Percentiles rank a stretch among this genome's conserved stretches.
Evolutionary conservation across 2,888 invertebrate genomes (phyloP).

Genomic region (Ectropis crepuscularia): DNA sequence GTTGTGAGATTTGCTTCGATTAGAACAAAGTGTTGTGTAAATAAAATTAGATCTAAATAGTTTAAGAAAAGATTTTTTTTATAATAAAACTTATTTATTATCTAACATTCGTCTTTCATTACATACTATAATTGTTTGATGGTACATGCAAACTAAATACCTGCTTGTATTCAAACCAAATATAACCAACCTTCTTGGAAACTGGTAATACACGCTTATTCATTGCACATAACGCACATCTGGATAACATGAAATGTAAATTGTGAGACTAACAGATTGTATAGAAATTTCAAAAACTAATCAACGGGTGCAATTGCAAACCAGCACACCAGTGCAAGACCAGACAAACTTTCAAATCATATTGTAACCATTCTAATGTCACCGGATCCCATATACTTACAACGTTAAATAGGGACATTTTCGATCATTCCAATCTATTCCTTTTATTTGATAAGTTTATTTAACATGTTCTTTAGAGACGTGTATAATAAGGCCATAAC

Average conservation of each 20-base stretch:
- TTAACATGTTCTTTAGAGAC: too few relatives aligned
- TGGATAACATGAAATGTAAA: slow-evolving; percentile 39
- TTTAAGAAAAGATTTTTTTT: slow-evolving; percentile 71
- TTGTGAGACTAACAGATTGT: neutral
- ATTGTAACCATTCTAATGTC: neutral
- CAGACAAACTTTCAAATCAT: slow-evolving; percentile 1
- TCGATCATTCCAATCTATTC: too few relatives aligned
- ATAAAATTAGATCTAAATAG: slow-evolving; percentile 63
- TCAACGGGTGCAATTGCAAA: neutral
- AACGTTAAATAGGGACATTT: neutral
- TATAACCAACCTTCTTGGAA: slow-evolving; percentile 40
- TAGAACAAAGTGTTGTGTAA: slow-evolving; percentile 59
- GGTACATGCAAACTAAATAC: slow-evolving; percentile 46
- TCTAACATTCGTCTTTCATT: slow-evolving; percentile 45
- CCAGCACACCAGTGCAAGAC: slow-evolving; percentile 13
- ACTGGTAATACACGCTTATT: neutral
- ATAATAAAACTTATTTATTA: slow-evolving; percentile 81
- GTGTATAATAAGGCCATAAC: too few relatives aligned
- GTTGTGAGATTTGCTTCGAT: slow-evolving; percentile 45
- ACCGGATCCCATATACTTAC: neutral
- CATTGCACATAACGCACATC: slow-evolving; percentile 32
- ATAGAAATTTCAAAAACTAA: slow-evolving; percentile 1
- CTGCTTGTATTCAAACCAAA: slow-evolving; percentile 45
- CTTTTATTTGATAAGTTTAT: too few relatives aligned
- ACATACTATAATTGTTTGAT: slow-evolving; percentile 43